A percentile compares a stretch with the other conserved stretches of the same genome.
Evolutionary conservation across 2,113 vertebrate species (phyloP).

Genomic region (Chionis minor): DNA sequence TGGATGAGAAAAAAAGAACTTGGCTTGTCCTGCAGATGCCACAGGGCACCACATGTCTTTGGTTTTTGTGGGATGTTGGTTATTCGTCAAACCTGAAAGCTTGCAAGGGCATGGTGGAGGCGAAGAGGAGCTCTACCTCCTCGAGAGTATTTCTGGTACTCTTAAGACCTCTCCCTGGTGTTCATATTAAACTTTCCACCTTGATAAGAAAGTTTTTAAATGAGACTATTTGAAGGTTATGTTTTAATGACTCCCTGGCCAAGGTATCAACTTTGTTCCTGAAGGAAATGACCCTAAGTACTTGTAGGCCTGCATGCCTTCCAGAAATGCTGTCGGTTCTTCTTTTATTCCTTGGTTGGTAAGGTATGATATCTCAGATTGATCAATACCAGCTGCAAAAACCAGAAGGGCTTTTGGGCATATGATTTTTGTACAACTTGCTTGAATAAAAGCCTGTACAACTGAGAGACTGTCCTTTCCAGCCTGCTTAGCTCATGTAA

Average conservation of each 20-base stretch:
- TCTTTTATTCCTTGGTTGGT: not conserved
- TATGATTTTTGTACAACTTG: not conserved
- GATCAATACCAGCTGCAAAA: not conserved
- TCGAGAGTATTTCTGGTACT: not conserved
- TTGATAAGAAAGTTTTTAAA: not conserved
- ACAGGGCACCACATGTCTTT: not conserved
- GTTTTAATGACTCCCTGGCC: not conserved
- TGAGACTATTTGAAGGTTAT: not conserved
- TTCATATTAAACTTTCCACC: not conserved
- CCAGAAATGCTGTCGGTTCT: not conserved
- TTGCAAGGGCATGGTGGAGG: not conserved
- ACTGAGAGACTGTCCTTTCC: not conserved
- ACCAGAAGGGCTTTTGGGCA: not conserved
- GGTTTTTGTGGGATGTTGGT: not conserved
- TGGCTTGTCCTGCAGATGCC: not conserved
- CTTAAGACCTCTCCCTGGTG: not conserved
- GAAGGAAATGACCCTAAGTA: not conserved
- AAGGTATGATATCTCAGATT: not conserved
- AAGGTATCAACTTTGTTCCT: not conserved
- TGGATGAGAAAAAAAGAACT: not conserved
- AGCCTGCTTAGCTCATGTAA: not conserved
- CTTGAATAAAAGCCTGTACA: not conserved
- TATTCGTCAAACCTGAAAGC: not conserved
- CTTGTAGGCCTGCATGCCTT: not conserved
- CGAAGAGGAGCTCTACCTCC: not conserved